A percentile compares a stretch with the other conserved stretches of the same genome.
Conservation (phyloP, 2,797 vertebrate species). For the Furcifer pardalis region DNA sequence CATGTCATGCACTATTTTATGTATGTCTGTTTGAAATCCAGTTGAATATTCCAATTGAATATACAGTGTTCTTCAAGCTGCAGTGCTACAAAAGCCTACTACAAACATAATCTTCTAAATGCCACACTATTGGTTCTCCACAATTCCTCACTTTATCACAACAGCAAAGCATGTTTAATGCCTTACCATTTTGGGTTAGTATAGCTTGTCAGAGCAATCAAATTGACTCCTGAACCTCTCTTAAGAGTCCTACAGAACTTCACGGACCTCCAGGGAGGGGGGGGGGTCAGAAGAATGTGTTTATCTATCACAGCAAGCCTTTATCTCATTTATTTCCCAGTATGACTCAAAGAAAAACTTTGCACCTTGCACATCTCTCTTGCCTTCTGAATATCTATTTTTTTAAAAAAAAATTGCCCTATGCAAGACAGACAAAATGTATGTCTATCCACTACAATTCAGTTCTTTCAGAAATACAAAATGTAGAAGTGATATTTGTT, state of each 20-base stretch:
- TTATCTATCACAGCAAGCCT: too few species aligned
- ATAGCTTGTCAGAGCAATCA: not conserved
- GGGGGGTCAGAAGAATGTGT: too few species aligned
- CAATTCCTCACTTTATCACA: not conserved
- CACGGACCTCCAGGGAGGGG: too few species aligned
- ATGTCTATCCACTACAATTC: not conserved
- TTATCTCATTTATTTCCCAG: too few species aligned
- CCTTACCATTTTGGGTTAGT: not conserved
- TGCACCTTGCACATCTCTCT: too few species aligned
- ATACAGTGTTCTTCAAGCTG: constrained; percentile 19
- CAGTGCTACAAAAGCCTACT: constrained; percentile 17
- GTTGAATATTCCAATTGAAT: constrained; percentile 21
- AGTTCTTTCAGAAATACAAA: not conserved
- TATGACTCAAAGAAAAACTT: too few species aligned
- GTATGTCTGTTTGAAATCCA: constrained; percentile 37
- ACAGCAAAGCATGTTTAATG: not conserved
- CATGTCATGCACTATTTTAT: constrained; percentile 58
- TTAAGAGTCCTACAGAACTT: too few species aligned
- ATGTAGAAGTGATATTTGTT: not conserved
- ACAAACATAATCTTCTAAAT: rapidly evolving
- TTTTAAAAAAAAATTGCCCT: too few species aligned
- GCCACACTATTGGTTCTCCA: not conserved
- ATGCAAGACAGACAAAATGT: too few species aligned
- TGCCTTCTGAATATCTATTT: too few species aligned
- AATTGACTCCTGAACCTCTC: too few species aligned